Base-by-base conservation (phyloP, 2,797 vertebrate genomes). In the Acrocephalus scirpaceus region DNA sequence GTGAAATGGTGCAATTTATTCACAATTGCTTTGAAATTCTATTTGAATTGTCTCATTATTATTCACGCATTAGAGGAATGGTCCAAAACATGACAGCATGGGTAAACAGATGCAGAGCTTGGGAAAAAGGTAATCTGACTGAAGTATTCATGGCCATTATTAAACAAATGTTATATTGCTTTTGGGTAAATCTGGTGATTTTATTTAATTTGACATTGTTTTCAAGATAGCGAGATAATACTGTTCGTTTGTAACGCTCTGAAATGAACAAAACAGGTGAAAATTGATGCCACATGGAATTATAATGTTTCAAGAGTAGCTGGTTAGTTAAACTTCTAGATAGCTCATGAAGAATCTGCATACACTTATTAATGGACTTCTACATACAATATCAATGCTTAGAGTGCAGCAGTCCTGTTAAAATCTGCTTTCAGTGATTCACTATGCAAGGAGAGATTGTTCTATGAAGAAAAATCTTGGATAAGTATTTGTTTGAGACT, bases 1-100 rank as follows among this genome's bases (percentile, higher is more conserved):
- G 88, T 93, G 92, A 96, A 96, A 95, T 95, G 92, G 95, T 91
- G 87, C 86, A 92, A 95, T 95, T 95, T 96, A 96, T 95, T 95
- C 92, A 94, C 92, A 95, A 91, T 97, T 97, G 97, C 97, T 97
- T 96, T 94, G 93, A 93, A 96, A 94, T 96, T 97, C 93, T 93
- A 85, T 93, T 89, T 93, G 92, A 96, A 97, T 93, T 95, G 71
- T 95, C 92, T 96, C 92, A 90, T 95, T 88, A 90, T 95, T 95
- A 95, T 94, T 95, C 73, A 94, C 53, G 30, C 73, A 82, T 93
- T 89, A 95, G 96, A 95, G 71, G 95, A 97, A 94, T 95, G 74
- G 92, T 90, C 95, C 87, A 86, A 93, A 96, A 96, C 75, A 94
- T 90, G 94, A 96, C 89, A 93, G 73, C 75, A 91, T 88, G 86